phyloP scores from a whole-genome alignment of 2,113 vertebrate species.

The Pachyramphus minor region DNA sequence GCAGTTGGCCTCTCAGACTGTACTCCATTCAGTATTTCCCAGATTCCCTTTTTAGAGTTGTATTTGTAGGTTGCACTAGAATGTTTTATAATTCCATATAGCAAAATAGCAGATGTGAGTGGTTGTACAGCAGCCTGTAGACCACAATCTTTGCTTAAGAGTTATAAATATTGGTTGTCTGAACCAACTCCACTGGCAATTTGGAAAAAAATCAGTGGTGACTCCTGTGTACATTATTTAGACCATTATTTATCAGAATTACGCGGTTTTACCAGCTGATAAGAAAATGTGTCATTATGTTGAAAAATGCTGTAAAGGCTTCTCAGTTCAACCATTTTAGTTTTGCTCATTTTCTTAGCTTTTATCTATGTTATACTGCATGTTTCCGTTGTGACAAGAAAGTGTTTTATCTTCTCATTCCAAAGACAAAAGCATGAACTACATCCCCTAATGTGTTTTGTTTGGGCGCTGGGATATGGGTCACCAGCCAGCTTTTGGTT shows the following conservation, averaged over 20 bases:
- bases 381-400: not conserved
- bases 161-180: not conserved
- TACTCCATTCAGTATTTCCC: not conserved
- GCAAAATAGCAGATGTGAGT: not conserved
- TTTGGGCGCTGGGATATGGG: not conserved
- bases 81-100: not conserved
- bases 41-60: not conserved
- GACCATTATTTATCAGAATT: constrained; percentile 23
- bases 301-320: constrained; percentile 5
- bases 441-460: not conserved
- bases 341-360: constrained; percentile 24
- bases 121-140: not conserved
- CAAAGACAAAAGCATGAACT: not conserved
- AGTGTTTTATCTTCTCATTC: constrained; percentile 6
- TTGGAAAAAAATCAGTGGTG: not conserved
- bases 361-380: not conserved
- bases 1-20: not conserved
- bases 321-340: not conserved
- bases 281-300: not conserved
- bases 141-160: not conserved
- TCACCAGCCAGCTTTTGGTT: not conserved
- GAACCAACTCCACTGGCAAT: constrained; percentile 4
- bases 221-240: not conserved
- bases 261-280: not conserved
- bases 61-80: not conserved